phyloP scores from a whole-genome alignment of 92 coral and sea anemone species.

The Porites cylindrica region DNA sequence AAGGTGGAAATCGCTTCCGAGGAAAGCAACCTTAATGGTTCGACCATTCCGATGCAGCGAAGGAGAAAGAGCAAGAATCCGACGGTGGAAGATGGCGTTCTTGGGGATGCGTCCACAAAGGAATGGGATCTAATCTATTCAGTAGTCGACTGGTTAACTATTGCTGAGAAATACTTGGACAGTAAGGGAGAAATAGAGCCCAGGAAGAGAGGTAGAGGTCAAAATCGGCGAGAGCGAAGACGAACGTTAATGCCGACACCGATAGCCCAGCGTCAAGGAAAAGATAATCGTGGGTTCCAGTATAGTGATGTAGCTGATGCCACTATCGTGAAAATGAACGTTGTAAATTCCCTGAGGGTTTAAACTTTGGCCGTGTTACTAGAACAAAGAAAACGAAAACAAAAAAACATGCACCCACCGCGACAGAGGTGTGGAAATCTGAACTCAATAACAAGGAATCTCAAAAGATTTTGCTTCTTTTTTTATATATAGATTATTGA shows the following conservation, averaged over 20 bases:
- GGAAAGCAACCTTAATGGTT: constrained; percentile 27
- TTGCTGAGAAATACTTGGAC: constrained; percentile 80
- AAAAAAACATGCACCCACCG: too few species aligned
- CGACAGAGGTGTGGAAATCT: too few species aligned
- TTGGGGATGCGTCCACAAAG: constrained; percentile 46
- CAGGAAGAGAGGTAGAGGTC: neutral
- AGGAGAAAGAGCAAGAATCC: constrained; percentile 5
- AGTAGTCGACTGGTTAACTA: constrained; percentile 84
- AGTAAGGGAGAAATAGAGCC: constrained; percentile 66
- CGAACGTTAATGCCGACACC: neutral
- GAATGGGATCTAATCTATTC: constrained; percentile 65
- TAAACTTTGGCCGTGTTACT: neutral
- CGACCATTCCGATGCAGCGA: neutral
- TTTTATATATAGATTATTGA: too few species aligned
- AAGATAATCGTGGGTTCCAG: neutral
- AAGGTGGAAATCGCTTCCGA: constrained; percentile 70
- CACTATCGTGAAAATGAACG: constrained; percentile 50
- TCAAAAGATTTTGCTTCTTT: too few species aligned
- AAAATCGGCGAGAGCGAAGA: neutral
- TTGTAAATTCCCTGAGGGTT: constrained; percentile 53
- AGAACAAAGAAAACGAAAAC: neutral
- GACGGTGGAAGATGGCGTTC: constrained; percentile 25
- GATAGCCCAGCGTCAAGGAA: neutral
- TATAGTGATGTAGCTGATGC: neutral
- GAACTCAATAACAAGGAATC: too few species aligned